Evolutionary conservation across 2,888 invertebrate genomes (phyloP).

Genomic region (Drosophila neonasuta): DNA sequence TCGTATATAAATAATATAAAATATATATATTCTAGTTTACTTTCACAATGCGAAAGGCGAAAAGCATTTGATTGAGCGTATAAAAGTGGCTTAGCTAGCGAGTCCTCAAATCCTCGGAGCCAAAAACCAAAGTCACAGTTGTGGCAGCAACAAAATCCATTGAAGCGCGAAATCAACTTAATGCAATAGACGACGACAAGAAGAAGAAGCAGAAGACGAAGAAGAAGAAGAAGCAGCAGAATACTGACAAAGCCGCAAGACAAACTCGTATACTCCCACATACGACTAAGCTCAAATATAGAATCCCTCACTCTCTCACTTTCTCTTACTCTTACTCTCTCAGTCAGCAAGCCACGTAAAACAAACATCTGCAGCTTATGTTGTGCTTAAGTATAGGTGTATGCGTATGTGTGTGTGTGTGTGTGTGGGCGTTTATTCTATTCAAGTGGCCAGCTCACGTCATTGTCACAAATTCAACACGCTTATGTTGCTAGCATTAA

Average conservation of each 20-base stretch:
- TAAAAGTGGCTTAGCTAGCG: conserved; percentile 62
- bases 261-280: conserved; percentile 24
- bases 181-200: conserved; percentile 63
- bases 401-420: conserved; percentile 1
- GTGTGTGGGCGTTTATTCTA: conserved; percentile 11
- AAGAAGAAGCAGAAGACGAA: conserved; percentile 38
- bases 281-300: conserved; percentile 9
- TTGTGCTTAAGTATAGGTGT: conserved; percentile 11
- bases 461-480: conserved; percentile 40
- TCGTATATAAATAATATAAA: conserved; percentile 13
- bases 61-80: conserved; percentile 70
- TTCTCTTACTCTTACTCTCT: conserved; percentile 1
- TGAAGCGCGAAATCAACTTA: conserved; percentile 75
- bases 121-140: conserved; percentile 55
- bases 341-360: conserved; percentile 53
- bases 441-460: conserved; percentile 30
- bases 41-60: conserved; percentile 34
- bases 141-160: conserved; percentile 60
- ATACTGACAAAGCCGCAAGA: conserved; percentile 38
- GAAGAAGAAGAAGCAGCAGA: conserved; percentile 41
- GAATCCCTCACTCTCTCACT: conserved; percentile 2
- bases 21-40: conserved; percentile 20
- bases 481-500: neutral
- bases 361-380: conserved; percentile 67
- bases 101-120: conserved; percentile 29